Evolutionary conservation across 2,797 vertebrate genomes (phyloP), one percentile per base, ranked within the genome.

Genomic region (Sebastiscus albofasciatus): DNA sequence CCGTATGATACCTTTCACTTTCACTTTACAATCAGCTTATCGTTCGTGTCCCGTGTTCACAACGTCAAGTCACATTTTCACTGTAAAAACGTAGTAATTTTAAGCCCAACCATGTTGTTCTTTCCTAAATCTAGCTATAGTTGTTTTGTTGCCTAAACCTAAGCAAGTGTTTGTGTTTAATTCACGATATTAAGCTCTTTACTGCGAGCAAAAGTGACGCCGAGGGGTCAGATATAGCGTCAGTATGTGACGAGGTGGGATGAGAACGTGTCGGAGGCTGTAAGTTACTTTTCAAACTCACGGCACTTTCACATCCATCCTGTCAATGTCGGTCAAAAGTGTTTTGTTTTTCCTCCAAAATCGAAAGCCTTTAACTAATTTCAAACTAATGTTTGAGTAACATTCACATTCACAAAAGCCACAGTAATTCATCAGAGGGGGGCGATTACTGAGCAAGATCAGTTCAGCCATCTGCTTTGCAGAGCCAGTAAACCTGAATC

Each of bases 401-500:
- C 22, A 62, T 58, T 4, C 42, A 61, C 49, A 52, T 59, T 70
- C 20, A 34, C 26, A 24, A 58, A 36, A 16, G 20, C 36, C 11
- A n/a, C 36, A 60, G 12, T 65, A 59, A 68, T 59, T 22, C 20
- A 58, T 71, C 55, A 54, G 13, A 16, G 22, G 36, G 46, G 20
- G 4, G n/a, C 10, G 46, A 52, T 52, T 52, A 52, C 46, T 72
- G 66, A 75, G 29, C 0, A 0, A 26, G 52, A 79, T 59, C 55
- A 64, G 36, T 71, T 24, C 22, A 59, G 33, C 16, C 27, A 46
- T 68, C 39, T 55, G 22, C 58, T 39, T 36, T n/a, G 34, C 49
- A 27, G 73, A 77, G 66, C 39, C 60, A 33, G 33, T 52, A 27
- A 55, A 36, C 16, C 52, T 78, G 60, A 33, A 55, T n/a, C 20